Conservation (phyloP, 2,888 invertebrate genomes). For the Drosophila niveifrons region DNA sequence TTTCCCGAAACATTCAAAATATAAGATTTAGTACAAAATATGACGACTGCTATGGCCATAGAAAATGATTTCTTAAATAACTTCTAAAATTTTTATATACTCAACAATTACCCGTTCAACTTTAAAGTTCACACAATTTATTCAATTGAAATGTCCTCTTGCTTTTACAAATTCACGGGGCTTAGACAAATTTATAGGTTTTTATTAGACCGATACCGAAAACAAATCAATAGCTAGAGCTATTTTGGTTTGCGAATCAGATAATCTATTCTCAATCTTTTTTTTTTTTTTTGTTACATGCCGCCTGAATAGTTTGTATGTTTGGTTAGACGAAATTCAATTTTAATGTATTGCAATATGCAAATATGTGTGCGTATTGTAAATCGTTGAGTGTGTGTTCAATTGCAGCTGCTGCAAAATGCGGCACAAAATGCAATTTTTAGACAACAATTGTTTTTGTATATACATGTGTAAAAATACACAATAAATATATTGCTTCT, state of each 20-base stretch:
- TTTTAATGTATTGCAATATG: constrained; percentile 34
- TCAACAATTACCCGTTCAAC: too few relatives aligned
- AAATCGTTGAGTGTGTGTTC: background rate
- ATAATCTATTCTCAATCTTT: constrained; percentile 28
- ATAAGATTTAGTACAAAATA: too few relatives aligned
- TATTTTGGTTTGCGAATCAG: constrained; percentile 12
- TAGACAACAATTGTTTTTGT: constrained; percentile 4
- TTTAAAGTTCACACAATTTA: background rate
- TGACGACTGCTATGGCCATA: too few relatives aligned
- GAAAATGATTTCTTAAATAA: too few relatives aligned
- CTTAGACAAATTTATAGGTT: constrained; percentile 3
- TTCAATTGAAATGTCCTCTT: background rate
- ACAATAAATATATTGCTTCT: constrained; percentile 3
- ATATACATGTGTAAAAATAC: constrained; percentile 2
- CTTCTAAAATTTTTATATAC: too few relatives aligned
- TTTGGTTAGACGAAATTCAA: constrained; percentile 33
- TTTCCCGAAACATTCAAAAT: too few relatives aligned
- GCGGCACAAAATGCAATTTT: constrained; percentile 11
- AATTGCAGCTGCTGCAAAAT: constrained; percentile 16
- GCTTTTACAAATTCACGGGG: constrained; percentile 1
- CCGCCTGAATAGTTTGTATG: background rate
- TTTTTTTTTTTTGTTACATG: constrained; percentile 5
- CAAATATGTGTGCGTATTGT: constrained; percentile 10
- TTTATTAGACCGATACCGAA: background rate
- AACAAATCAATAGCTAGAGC: constrained; percentile 26